Evolutionary conservation across 2,888 invertebrate genomes (phyloP), one percentile per base, ranked within the genome.

Genomic region (Carterocephalus palaemon): DNA sequence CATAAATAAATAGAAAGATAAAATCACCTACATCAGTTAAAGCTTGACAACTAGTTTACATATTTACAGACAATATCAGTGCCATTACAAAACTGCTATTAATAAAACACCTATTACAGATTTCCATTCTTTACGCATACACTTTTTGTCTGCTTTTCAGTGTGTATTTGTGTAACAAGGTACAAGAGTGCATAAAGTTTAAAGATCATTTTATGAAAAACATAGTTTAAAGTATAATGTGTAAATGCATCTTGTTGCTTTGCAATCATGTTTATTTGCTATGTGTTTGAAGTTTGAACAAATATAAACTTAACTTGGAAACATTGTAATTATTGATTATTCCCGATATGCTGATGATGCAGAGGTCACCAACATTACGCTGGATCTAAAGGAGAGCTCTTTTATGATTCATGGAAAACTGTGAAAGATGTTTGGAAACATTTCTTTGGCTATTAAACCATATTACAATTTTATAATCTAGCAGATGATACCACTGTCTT

Each of bases 41-140:
- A 84, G 82, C 81, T 84, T 69, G 80, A 83, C 49, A 70, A 62
- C 67, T 82, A 83, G 75, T 75, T 80, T 81, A 83, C 80, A 84
- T 82, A 84, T 82, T 61, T 84, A 85, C 83, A 83, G 62, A 72
- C 42, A 51, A 48, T 40, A 39, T 33, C 40, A 48, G 39, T 48
- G 47, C 41, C 31, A 43, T 22, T 24, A 34, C 22, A 48, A 32
- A 39, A n/a, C 22, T 20, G n/a, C n/a, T 49, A 13, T 29, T 23
- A 45, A 38, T 16, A 28, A 19, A 37, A 42, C 42, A 46, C 8
- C 42, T 32, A 23, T 40, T 38, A 50, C 45, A 46, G 19, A 9
- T 7, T n/a, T 19, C n/a, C n/a, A n/a, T n/a, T n/a, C n/a, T n/a
- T n/a, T n/a, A n/a, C n/a, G n/a, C n/a, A n/a, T 29, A 36, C 20